Conservation (phyloP, 2,113 vertebrate species). For the Cyanoliseus patagonus region DNA sequence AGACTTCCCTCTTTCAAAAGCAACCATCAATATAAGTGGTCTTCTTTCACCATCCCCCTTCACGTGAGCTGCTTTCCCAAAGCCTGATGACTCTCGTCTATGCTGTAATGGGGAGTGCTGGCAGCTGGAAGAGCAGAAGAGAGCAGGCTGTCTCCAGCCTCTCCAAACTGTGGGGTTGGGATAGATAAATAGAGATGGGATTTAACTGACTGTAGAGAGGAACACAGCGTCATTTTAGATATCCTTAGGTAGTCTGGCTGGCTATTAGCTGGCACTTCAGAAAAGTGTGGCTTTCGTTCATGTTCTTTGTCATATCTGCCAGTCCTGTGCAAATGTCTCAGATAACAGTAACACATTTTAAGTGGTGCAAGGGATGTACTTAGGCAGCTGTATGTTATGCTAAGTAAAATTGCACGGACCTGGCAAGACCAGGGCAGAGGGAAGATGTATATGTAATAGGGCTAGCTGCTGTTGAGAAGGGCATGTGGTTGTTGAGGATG, state of each 20-base stretch:
- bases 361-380: background rate
- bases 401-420: background rate
- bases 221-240: background rate
- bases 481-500: background rate
- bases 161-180: background rate
- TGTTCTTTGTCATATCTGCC: background rate
- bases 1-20: background rate
- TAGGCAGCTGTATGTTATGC: background rate
- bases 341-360: accelerated
- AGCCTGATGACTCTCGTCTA: background rate
- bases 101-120: background rate
- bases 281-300: background rate
- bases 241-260: background rate
- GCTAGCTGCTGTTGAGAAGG: background rate
- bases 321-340: background rate
- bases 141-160: background rate
- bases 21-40: accelerated
- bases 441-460: background rate
- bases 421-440: background rate
- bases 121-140: background rate
- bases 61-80: background rate
- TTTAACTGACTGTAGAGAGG: background rate
- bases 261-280: background rate
- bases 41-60: accelerated
- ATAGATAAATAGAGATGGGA: background rate